Base-by-base conservation (phyloP, 1,140 invertebrate genomes). In the Contarinia nasturtii region DNA sequence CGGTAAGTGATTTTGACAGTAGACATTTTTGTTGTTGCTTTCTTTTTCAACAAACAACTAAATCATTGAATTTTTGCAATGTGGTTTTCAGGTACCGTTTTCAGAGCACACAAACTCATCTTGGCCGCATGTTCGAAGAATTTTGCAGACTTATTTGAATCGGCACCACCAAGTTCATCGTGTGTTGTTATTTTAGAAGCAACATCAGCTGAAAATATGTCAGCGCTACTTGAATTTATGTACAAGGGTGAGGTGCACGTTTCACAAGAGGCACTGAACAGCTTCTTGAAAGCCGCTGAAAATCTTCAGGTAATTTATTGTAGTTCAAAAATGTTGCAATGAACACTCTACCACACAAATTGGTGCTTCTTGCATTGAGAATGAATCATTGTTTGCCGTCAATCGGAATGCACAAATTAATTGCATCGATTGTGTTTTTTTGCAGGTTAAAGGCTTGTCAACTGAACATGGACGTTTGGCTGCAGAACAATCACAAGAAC, bases 121-220 rank as follows among this genome's bases (percentile, higher is more conserved):
- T 69, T 92, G 61, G 86, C 88, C 54, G 87, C 89, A 62, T 91
- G 87, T 68, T 91, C 86, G 67, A 87, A 89, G 65, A 88, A 91
- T 64, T 87, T 93, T 66, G 86, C 89, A 59, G 83, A 89, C 67
- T 65, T 93, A 49, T 91, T 93, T 69, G 84, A 90, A 69, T 77
- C 79, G 49, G 86, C 86, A 56, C 86, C 86, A 48, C 79, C 80
- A 64, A 79, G 80, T 55, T 79, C 82, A 51, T 76, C 77, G 55
- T 74, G 83, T 55, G 78, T 88, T 55, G 83, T 90, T 54, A 88
- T 90, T 57, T 70, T 90, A 58, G 86, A 89, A 67, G 85, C 85
- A 47, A 90, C 86, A 48, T 79, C 79, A 49, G 82, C 85, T 36
- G 75, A 81, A 55, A 88, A 91, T 64, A 87, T 90, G 82, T 79